Evolutionary conservation across 2,113 vertebrate genomes (phyloP).

Genomic region (Coptodon bakossiorum): DNA sequence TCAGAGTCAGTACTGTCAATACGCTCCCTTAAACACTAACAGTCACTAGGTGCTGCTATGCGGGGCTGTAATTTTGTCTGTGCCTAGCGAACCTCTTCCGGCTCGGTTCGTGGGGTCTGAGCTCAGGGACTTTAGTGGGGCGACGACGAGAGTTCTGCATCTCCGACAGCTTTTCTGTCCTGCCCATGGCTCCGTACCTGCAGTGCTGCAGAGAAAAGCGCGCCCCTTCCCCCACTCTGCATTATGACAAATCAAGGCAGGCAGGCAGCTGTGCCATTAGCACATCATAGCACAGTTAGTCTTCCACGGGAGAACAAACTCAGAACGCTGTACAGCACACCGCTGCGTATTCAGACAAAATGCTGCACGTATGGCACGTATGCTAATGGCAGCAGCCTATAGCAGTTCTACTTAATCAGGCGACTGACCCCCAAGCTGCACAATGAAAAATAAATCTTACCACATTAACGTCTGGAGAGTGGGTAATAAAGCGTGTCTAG

Average conservation of each 20-base stretch:
- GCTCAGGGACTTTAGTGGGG: constrained; percentile 22
- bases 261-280: constrained; percentile 77
- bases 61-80: neutral
- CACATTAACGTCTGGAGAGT: neutral
- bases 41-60: constrained; percentile 3
- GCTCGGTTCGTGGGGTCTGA: neutral
- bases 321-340: neutral
- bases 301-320: constrained; percentile 43
- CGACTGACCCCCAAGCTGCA: neutral
- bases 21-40: neutral
- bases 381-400: neutral
- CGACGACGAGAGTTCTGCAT: constrained; percentile 41
- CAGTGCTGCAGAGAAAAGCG: constrained; percentile 80
- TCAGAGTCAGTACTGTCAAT: neutral
- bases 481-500: neutral
- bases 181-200: constrained; percentile 79
- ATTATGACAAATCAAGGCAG: constrained; percentile 88
- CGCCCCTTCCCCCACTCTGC: constrained; percentile 79
- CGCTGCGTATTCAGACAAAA: constrained; percentile 3
- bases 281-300: constrained; percentile 67
- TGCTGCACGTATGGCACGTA: neutral
- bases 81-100: neutral
- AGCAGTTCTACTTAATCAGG: neutral
- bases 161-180: constrained; percentile 66
- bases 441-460: neutral